phyloP scores from a whole-genome alignment of 2,113 vertebrate species.

The Protobothrops flavoviridis region DNA sequence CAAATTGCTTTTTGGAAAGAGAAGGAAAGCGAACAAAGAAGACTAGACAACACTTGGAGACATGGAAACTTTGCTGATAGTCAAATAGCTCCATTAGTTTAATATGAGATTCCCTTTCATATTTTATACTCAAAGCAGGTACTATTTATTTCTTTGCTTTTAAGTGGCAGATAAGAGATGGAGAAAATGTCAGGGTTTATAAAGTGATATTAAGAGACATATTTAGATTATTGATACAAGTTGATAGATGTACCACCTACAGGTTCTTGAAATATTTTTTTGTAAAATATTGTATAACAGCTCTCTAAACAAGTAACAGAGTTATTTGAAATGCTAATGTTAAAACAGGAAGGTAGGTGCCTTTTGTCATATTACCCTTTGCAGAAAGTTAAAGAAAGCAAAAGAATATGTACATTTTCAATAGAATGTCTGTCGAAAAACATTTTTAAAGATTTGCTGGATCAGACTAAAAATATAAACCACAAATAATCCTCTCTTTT shows the following conservation, averaged over 20 bases:
- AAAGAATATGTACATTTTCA: background rate
- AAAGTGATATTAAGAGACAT: constrained; percentile 47
- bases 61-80: constrained; percentile 26
- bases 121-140: constrained; percentile 44
- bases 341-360: background rate
- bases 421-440: background rate
- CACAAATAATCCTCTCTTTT: background rate
- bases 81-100: constrained; percentile 43
- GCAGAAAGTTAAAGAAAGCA: background rate
- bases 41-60: constrained; percentile 36
- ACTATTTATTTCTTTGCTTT: constrained; percentile 30
- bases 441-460: background rate
- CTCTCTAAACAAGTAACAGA: background rate
- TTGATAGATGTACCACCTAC: constrained; percentile 33
- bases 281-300: constrained; percentile 43
- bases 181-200: constrained; percentile 36
- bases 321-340: background rate
- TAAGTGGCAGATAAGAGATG: constrained; percentile 52
- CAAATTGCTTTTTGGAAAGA: constrained; percentile 14
- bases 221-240: constrained; percentile 26
- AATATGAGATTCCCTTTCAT: constrained; percentile 37
- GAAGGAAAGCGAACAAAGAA: constrained; percentile 11
- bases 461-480: background rate
- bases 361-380: background rate
- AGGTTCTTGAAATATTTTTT: constrained; percentile 29